A percentile compares a stretch with the other conserved stretches of the same genome.
Evolutionary conservation across 2,888 invertebrate species (phyloP).

Genomic region (Oegoconia quadripuncta): DNA sequence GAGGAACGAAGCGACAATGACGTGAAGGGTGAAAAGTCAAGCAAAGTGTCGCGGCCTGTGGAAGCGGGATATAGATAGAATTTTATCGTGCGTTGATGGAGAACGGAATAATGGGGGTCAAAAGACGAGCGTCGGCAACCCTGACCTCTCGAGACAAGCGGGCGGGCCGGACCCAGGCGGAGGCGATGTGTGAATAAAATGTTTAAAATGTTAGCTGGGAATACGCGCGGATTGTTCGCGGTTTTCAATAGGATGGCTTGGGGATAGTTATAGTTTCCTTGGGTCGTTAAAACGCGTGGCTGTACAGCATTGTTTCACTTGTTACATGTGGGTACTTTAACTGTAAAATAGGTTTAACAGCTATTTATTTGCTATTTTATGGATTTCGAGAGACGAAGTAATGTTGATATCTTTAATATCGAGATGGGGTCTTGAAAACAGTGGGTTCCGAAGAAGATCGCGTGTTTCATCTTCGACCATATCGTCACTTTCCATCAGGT

Average conservation of each 20-base stretch:
- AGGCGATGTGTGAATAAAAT: conserved; percentile 20
- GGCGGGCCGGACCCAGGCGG: conserved; percentile 58
- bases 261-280: conserved; percentile 36
- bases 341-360: conserved; percentile 15
- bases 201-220: conserved; percentile 23
- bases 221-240: conserved; percentile 29
- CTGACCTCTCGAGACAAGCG: conserved; percentile 65
- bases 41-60: conserved; percentile 74
- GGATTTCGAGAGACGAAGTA: no score
- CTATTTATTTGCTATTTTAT: conserved; percentile 6
- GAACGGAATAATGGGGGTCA: conserved; percentile 59
- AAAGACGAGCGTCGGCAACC: conserved; percentile 76
- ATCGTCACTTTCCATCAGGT: no score
- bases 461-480: no score
- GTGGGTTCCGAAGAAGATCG: no score
- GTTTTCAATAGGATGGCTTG: conserved; percentile 32
- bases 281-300: conserved; percentile 40
- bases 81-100: conserved; percentile 37
- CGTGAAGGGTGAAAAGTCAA: conserved; percentile 76
- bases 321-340: conserved; percentile 19
- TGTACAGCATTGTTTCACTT: conserved; percentile 36
- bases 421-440: no score
- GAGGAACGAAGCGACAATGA: conserved; percentile 65
- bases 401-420: no score
- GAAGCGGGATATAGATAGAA: conserved; percentile 39